Conservation (phyloP, 2,888 invertebrate genomes). For the Macaria liturata region DNA sequence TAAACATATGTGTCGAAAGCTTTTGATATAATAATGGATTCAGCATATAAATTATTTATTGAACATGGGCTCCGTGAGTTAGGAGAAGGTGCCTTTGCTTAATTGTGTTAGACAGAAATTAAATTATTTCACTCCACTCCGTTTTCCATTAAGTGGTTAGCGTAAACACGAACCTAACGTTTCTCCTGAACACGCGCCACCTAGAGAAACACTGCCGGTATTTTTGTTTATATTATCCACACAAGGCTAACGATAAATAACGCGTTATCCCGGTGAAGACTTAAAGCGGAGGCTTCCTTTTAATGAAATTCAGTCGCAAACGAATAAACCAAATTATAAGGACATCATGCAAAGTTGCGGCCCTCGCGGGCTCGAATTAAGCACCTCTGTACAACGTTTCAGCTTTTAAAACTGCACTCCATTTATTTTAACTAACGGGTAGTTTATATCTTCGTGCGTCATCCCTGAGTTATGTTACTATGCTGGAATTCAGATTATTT, state of each 20-base stretch:
- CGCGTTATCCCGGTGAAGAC: conserved; percentile 22
- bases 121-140: conserved; percentile 20
- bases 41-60: conserved; percentile 8
- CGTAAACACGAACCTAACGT: conserved; percentile 8
- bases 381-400: conserved; percentile 7
- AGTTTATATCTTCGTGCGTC: conserved; percentile 22
- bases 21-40: conserved; percentile 4
- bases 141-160: conserved; percentile 16
- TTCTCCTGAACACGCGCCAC: not conserved
- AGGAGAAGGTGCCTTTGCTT: conserved; percentile 7
- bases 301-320: conserved; percentile 23
- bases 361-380: conserved; percentile 15
- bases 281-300: conserved; percentile 22
- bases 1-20: not conserved
- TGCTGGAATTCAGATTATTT: conserved; percentile 25
- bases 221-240: conserved; percentile 18
- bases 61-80: conserved; percentile 1
- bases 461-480: conserved; percentile 23
- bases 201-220: conserved; percentile 2
- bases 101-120: conserved; percentile 18
- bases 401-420: conserved; percentile 18
- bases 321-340: conserved; percentile 22
- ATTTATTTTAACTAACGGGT: conserved; percentile 21
- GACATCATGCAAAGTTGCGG: conserved; percentile 15
- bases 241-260: conserved; percentile 17